phyloP scores from a whole-genome alignment of 2,888 invertebrate genomes.

The Tuta absoluta region DNA sequence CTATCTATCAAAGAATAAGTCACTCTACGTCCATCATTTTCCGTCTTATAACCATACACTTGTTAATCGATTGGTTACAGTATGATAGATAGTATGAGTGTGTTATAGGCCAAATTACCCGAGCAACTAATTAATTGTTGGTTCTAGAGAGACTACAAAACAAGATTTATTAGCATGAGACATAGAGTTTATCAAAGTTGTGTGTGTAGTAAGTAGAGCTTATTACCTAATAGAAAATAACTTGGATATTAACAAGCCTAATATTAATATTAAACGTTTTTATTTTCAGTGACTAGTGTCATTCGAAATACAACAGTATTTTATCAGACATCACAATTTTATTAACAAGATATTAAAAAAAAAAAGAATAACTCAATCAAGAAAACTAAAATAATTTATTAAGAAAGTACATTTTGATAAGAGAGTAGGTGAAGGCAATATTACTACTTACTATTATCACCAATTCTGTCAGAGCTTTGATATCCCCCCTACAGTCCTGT shows the following conservation, averaged over 20 bases:
- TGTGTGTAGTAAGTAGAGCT: background rate
- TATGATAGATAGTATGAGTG: constrained; percentile 54
- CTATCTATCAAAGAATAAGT: constrained; percentile 43
- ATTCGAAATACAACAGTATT: too few relatives aligned
- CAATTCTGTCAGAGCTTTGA: background rate
- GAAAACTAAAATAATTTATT: background rate
- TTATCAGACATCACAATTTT: too few relatives aligned
- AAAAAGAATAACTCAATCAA: background rate
- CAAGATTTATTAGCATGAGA: constrained; percentile 18
- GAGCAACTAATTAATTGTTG: constrained; percentile 28
- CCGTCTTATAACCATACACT: constrained; percentile 57
- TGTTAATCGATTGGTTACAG: constrained; percentile 60
- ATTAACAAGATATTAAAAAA: too few relatives aligned
- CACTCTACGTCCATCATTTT: constrained; percentile 55
- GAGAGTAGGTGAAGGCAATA: background rate
- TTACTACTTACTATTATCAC: background rate
- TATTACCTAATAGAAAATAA: background rate
- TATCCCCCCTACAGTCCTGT: background rate
- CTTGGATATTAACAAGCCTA: too few relatives aligned
- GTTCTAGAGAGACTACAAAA: constrained; percentile 1
- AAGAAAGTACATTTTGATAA: background rate
- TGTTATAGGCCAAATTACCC: constrained; percentile 28
- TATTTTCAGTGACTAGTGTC: too few relatives aligned
- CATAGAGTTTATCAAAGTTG: background rate
- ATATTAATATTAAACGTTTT: too few relatives aligned